Conservation (phyloP, 2,797 vertebrate genomes). For the Danio kyathit region DNA sequence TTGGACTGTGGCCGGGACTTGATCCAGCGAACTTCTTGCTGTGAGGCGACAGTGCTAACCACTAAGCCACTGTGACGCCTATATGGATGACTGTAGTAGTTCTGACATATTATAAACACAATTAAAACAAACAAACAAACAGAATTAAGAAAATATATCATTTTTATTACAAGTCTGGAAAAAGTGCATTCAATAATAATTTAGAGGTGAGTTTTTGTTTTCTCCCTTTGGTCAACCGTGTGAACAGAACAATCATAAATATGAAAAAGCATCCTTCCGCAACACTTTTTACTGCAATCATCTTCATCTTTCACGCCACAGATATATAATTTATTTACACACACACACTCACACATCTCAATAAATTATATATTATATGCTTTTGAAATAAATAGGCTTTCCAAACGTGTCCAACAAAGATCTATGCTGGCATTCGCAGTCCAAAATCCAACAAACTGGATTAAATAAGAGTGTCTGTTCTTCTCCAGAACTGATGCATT, state of each 20-base stretch:
- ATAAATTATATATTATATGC: slow-evolving; percentile 63
- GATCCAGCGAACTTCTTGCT: too few relatives aligned
- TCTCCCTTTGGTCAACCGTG: neutral
- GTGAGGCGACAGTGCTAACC: too few relatives aligned
- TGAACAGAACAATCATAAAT: slow-evolving; percentile 19
- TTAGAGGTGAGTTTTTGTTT: neutral
- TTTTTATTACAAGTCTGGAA: slow-evolving; percentile 23
- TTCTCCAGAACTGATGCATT: slow-evolving; percentile 24
- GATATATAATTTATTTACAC: neutral
- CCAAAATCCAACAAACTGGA: slow-evolving; percentile 46
- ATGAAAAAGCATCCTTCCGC: slow-evolving; percentile 10
- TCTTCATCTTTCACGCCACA: slow-evolving; percentile 4
- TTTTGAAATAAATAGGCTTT: slow-evolving; percentile 65
- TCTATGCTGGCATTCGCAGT: slow-evolving; percentile 6
- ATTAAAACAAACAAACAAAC: neutral
- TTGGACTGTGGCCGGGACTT: too few relatives aligned
- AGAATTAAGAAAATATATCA: slow-evolving; percentile 17
- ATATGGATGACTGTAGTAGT: too few relatives aligned
- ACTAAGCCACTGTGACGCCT: too few relatives aligned
- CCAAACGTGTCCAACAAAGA: neutral
- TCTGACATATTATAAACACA: too few relatives aligned
- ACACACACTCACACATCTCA: slow-evolving; percentile 24
- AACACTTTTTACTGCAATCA: slow-evolving; percentile 9
- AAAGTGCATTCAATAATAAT: slow-evolving; percentile 24
- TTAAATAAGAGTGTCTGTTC: slow-evolving; percentile 52